Evolutionary conservation across 1,140 invertebrate species (phyloP), one percentile per base, ranked within the genome.

Genomic region (Marisa cornuarietis): DNA sequence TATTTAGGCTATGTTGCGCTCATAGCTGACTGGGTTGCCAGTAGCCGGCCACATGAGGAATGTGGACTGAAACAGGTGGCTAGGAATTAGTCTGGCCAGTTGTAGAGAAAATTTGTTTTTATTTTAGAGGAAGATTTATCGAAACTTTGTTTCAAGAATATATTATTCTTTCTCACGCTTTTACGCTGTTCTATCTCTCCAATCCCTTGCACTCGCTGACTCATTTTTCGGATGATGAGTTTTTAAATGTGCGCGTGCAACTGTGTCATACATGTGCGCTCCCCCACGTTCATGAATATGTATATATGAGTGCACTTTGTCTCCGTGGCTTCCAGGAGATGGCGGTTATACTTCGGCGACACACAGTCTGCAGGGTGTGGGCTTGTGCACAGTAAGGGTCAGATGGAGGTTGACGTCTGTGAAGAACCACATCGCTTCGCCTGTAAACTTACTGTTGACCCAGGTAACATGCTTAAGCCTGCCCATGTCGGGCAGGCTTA

Each of bases 341-440:
- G 71, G 71, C 14, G 54, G 49, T 7, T 8, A 18, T 73, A 73
- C 71, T n/a, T 49, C 8, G 71, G 54, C 14, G 14, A 54, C 22
- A n/a, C 14, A 7, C 18, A 16, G 5, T 10, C 49, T 24, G 22
- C 51, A n/a, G 54, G 71, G 11, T 73, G 71, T 73, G 71, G 71
- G 49, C 71, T 73, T 51, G 71, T 73, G 10, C 71, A 73, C 51
- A 73, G 71, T 54, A 73, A 73, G 51, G 71, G 71, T 7, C 42
- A 54, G 51, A 54, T 73, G 71, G 71, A 73, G 22, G 18, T 52
- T 8, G 71, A 49, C 16, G 14, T n/a, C 42, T 73, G 71, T 54
- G 24, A 18, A 54, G 49, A 54, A 16, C 14, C n/a, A 54, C 71
- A 54, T 52, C 51, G n/a, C 18, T 73, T 73, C 54, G 71, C 24